Base-by-base conservation (phyloP, 1,140 invertebrate genomes). In the Zaprionus gabonicus region DNA sequence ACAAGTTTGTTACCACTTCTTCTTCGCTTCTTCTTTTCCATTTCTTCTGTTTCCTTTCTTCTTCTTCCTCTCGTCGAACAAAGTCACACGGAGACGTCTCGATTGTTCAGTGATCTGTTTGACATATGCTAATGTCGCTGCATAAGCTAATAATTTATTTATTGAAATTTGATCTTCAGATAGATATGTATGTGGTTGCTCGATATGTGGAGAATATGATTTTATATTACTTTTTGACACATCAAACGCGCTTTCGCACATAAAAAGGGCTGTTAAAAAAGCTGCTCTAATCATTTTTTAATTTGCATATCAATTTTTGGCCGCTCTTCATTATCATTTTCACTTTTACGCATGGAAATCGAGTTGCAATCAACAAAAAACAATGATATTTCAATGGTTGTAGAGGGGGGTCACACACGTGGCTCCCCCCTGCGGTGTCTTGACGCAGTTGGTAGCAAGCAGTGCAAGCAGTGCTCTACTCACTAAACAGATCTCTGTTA, bases 291-390 rank as follows among this genome's bases (percentile, higher is more conserved):
- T 62, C 38, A 71, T 59, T 81, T 81, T 84, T 68, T 17, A 7
- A 78, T 84, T 85, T 71, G 74, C 81, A 73, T 84, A 78, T 78
- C 71, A 55, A 80, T 81, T 68, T 74, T 78, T 69, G 57, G 64
- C 17, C 53, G 7, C 62, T 23, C 15, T 38, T 34, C 65, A 41
- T 38, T 58, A 25, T 51, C 46, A 51, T 51, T 83, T 83, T 83
- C 81, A 84, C 81, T 84, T 83, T 84, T 77, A 51, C 10, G 49
- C 62, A 51, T 34, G 23, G 51, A 51, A 70, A 62, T 70, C 59
- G 25, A 64, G 31, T 53, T n/a, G 10, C 25, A 55, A 55, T 65
- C 31, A 38, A 55, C 55, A 65, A 63, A 63, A 63, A 55, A 36
- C 28, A 53, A 56, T 34, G 3, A 6, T 17, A 4, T 5, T 31